Percentiles rank a stretch among this genome's conserved stretches.
phyloP scores from a whole-genome alignment of 2,797 vertebrate genomes.

The Petrocephalus schoutedeni region DNA sequence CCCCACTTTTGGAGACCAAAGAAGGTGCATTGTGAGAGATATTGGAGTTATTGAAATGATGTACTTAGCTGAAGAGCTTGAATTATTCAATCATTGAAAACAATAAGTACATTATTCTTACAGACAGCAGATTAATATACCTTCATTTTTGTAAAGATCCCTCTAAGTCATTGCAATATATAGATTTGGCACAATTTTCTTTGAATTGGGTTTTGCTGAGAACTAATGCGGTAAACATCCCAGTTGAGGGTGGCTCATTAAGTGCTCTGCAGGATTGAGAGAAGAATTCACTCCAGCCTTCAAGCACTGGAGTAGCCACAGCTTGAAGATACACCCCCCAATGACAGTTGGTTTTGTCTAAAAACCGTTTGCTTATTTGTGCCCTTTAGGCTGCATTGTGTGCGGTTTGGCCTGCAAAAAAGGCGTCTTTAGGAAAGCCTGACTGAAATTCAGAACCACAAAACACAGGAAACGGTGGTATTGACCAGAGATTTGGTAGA shows the following conservation, averaged over 20 bases:
- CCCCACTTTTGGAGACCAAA: neutral
- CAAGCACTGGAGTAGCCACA: neutral
- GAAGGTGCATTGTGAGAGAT: neutral
- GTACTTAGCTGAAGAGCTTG: neutral
- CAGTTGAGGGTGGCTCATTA: neutral
- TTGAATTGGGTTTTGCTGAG: neutral
- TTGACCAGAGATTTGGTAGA: neutral
- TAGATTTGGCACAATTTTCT: neutral
- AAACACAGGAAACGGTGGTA: neutral
- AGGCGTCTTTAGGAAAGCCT: neutral
- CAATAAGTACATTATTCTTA: neutral
- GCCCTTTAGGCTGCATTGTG: neutral
- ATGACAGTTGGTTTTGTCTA: neutral
- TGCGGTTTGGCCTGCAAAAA: neutral
- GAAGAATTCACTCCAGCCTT: neutral
- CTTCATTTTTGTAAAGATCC: neutral
- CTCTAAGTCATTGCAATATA: neutral
- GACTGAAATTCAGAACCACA: neutral
- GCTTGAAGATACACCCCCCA: neutral
- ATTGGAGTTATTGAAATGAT: neutral
- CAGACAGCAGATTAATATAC: neutral
- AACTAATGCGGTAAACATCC: neutral
- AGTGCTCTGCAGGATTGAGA: neutral
- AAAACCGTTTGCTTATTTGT: neutral
- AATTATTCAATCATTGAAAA: neutral